Evolutionary conservation across 53 echinoderm and acorn worm species (phyloP).

Genomic region (Stichopus horrens): DNA sequence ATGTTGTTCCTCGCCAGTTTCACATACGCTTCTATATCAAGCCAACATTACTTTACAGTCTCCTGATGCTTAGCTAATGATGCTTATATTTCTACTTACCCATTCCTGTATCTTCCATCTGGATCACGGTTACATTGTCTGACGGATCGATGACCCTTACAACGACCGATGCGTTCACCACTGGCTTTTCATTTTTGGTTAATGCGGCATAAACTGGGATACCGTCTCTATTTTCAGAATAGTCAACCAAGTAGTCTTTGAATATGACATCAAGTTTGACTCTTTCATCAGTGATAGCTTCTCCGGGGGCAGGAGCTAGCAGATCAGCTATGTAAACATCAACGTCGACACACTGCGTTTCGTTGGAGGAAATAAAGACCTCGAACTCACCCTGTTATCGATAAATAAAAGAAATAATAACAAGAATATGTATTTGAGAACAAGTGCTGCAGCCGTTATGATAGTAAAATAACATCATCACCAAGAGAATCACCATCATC

Average conservation of each 20-base stretch:
- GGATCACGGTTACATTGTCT: background rate
- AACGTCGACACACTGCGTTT: background rate
- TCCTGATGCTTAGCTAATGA: background rate
- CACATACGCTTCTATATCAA: no score
- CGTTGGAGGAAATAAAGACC: background rate
- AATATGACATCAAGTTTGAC: background rate
- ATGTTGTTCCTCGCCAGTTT: no score
- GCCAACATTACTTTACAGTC: background rate
- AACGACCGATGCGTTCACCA: background rate
- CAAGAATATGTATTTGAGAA: no score
- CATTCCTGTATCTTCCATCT: background rate
- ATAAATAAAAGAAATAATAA: background rate
- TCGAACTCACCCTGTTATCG: background rate
- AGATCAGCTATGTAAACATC: background rate
- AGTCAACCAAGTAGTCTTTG: background rate
- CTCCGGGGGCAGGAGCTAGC: background rate
- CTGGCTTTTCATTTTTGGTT: constrained; percentile 17
- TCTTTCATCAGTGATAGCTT: background rate
- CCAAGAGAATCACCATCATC: no score
- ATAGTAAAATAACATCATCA: no score
- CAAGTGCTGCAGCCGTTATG: no score
- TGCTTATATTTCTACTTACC: background rate
- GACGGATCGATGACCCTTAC: background rate
- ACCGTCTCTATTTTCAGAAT: background rate
- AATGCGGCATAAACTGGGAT: background rate